phyloP scores from a whole-genome alignment of 2,888 invertebrate species.

The Biston stratarius region DNA sequence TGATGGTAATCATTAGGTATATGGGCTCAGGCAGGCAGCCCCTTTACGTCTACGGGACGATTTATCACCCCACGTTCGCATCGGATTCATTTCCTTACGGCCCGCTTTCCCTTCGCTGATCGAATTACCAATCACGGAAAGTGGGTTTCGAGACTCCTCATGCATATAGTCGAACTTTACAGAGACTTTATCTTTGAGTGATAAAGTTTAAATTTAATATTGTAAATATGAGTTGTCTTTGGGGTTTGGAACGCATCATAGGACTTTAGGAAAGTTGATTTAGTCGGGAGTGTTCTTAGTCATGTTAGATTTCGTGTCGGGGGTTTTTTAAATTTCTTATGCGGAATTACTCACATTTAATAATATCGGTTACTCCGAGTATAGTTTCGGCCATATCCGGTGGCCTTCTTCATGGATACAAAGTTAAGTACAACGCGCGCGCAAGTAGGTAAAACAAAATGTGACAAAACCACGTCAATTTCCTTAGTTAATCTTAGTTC shows the following conservation, averaged over 20 bases:
- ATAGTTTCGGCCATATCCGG: no score
- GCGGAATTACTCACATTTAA: no score
- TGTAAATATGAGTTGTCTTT: neutral
- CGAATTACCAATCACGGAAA: slow-evolving; percentile 68
- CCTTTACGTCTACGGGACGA: slow-evolving; percentile 18
- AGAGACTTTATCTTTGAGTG: slow-evolving; percentile 11
- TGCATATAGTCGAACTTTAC: neutral
- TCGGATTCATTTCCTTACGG: slow-evolving; percentile 56
- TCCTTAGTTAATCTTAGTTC: no score
- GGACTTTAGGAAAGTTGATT: neutral
- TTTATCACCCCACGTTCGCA: slow-evolving; percentile 45
- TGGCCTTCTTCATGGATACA: no score
- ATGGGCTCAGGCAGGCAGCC: slow-evolving; percentile 8
- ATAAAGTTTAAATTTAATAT: slow-evolving; percentile 7
- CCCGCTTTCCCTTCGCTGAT: slow-evolving; percentile 60
- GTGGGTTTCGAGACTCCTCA: slow-evolving; percentile 48
- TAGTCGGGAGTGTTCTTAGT: no score
- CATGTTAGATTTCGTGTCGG: no score
- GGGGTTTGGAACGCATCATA: neutral
- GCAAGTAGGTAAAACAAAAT: no score
- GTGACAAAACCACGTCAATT: no score
- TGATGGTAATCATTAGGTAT: neutral
- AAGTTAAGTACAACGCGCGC: no score
- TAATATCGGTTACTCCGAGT: no score
- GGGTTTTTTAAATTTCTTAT: no score